Evolutionary conservation across 2,888 invertebrate species (phyloP).

Genomic region (Pseudoips prasinana): DNA sequence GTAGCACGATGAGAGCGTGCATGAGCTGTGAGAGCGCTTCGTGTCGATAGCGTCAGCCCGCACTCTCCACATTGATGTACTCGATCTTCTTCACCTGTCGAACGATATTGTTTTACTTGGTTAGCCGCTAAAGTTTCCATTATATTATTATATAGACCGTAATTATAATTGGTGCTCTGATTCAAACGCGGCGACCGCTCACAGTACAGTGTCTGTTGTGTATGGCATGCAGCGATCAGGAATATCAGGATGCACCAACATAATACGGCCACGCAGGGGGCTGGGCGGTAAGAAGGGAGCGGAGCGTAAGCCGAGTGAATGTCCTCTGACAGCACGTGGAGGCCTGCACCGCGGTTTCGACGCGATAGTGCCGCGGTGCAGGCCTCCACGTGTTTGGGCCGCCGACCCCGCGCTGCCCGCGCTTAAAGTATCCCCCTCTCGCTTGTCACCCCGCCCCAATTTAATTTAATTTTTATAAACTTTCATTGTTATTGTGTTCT

Average conservation of each 20-base stretch:
- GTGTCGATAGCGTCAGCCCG: conserved; percentile 88
- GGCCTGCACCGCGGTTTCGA: conserved; percentile 72
- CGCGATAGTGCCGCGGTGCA: conserved; percentile 65
- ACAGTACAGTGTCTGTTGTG: conserved; percentile 70
- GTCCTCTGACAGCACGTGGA: conserved; percentile 73
- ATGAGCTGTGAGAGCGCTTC: conserved; percentile 89
- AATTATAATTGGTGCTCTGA: conserved; percentile 30
- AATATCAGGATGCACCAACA: conserved; percentile 74
- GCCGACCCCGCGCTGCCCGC: conserved; percentile 62
- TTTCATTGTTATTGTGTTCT: neutral
- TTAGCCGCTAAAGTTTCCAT: conserved; percentile 46
- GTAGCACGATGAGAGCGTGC: conserved; percentile 71
- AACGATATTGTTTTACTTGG: conserved; percentile 54
- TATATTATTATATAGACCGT: conserved; percentile 25
- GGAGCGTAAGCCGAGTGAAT: conserved; percentile 57
- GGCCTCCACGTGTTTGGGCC: conserved; percentile 77
- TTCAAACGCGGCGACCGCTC: conserved; percentile 57
- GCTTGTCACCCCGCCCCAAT: conserved; percentile 34
- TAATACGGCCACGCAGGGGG: conserved; percentile 56
- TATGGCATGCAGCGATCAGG: conserved; percentile 72
- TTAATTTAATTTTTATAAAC: conserved; percentile 10
- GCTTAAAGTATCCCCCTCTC: conserved; percentile 45
- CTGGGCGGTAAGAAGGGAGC: conserved; percentile 47
- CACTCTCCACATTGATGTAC: conserved; percentile 85
- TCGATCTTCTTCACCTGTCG: conserved; percentile 78